These are phyloP conservation scores for Channa argus DNA, from an alignment of 2,113 vertebrate genomes.

Conservation along the genomic window DNA sequence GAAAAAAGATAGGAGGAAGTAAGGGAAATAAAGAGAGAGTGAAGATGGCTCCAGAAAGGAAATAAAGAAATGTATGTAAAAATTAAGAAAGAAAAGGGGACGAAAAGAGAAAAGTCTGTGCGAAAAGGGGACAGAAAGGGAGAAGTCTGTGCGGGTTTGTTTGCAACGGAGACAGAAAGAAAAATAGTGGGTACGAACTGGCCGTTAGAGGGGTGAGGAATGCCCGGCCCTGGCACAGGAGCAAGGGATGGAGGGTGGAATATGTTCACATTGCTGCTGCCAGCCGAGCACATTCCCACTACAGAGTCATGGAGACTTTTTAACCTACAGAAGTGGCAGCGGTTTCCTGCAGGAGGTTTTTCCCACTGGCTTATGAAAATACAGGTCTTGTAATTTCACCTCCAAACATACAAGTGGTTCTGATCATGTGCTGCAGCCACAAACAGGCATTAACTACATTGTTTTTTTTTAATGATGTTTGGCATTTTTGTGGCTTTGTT, in stretches of 20 bases:
- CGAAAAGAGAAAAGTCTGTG: slow-evolving; percentile 44
- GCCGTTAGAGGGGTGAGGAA: slow-evolving; percentile 75
- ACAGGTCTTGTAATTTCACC: neutral
- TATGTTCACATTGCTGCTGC: slow-evolving; percentile 69
- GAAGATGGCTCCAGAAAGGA: slow-evolving; percentile 25
- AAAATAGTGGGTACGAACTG: slow-evolving; percentile 59
- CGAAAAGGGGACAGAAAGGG: slow-evolving; percentile 57
- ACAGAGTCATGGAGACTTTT: slow-evolving; percentile 74
- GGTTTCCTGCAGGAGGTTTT: slow-evolving; percentile 31
- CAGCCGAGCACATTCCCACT: slow-evolving; percentile 75
- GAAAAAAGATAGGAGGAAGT: slow-evolving; percentile 9
- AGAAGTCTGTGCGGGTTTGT: slow-evolving; percentile 42
- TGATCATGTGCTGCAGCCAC: neutral
- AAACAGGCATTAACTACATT: too few species aligned
- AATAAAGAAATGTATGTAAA: slow-evolving; percentile 55
- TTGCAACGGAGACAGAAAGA: slow-evolving; percentile 23
- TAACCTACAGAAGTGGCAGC: slow-evolving; percentile 65
- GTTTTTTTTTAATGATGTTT: too few species aligned
- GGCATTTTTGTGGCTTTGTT: neutral
- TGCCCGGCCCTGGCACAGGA: slow-evolving; percentile 73
- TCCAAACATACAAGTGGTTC: neutral
- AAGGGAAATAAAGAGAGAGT: slow-evolving; percentile 25
- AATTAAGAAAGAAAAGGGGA: slow-evolving; percentile 41
- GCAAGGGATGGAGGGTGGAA: slow-evolving; percentile 71
- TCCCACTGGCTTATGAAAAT: neutral